phyloP scores from a whole-genome alignment of 2,888 invertebrate species.

The Philereme transversata region DNA sequence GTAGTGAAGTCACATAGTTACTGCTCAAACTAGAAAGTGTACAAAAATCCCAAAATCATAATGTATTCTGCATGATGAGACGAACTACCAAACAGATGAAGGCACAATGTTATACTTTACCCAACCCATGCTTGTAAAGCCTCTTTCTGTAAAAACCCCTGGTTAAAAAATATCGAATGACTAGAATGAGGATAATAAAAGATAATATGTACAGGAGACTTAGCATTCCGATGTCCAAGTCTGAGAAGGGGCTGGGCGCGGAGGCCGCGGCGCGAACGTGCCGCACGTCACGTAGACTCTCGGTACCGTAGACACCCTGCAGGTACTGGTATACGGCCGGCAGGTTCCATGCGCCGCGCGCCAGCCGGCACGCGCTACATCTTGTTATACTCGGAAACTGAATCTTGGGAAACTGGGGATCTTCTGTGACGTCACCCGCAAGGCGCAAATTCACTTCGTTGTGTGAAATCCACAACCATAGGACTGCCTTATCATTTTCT shows the following conservation, averaged over 20 bases:
- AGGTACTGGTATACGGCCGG: slow-evolving; percentile 86
- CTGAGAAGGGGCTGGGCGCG: slow-evolving; percentile 82
- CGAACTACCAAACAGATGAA: slow-evolving; percentile 10
- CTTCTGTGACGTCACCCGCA: slow-evolving; percentile 94
- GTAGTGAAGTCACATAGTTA: not conserved
- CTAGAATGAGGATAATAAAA: slow-evolving; percentile 88
- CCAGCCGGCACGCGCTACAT: slow-evolving; percentile 88
- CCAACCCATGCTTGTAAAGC: slow-evolving; percentile 87
- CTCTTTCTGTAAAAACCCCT: slow-evolving; percentile 89
- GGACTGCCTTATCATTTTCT: slow-evolving; percentile 89
- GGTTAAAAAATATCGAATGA: slow-evolving; percentile 90
- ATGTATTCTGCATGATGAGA: not conserved
- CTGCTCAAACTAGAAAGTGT: slow-evolving; percentile 5
- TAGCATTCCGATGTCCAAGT: slow-evolving; percentile 90
- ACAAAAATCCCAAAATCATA: slow-evolving; percentile 7
- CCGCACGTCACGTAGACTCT: slow-evolving; percentile 55
- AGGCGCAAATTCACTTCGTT: slow-evolving; percentile 96
- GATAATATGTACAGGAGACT: slow-evolving; percentile 90
- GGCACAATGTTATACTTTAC: slow-evolving; percentile 85
- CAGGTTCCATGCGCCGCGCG: slow-evolving; percentile 85
- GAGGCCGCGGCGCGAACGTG: slow-evolving; percentile 49
- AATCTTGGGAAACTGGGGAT: slow-evolving; percentile 94
- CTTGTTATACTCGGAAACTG: slow-evolving; percentile 90
- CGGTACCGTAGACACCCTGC: slow-evolving; percentile 72
- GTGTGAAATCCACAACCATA: slow-evolving; percentile 98